A percentile compares a stretch with the other conserved stretches of the same genome.
Evolutionary conservation across 2,797 vertebrate genomes (phyloP).

Genomic region (Netta rufina): DNA sequence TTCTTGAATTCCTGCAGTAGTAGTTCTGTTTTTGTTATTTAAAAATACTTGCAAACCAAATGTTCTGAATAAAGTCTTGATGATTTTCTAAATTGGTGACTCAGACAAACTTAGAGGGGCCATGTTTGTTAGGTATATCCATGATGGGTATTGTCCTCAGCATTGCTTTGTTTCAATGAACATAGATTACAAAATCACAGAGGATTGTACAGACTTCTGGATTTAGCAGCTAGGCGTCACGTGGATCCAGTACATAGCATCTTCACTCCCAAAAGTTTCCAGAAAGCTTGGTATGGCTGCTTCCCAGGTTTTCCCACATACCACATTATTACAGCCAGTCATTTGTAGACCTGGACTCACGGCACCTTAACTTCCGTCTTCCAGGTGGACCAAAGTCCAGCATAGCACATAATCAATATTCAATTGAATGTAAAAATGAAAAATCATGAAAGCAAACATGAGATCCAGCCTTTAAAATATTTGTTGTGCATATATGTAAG

Average conservation of each 20-base stretch:
- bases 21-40: neutral
- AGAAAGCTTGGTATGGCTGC: neutral
- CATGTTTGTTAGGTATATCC: neutral
- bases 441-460: neutral
- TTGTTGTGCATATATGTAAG: neutral
- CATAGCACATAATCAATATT: neutral
- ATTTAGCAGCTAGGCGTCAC: neutral
- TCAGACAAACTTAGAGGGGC: neutral
- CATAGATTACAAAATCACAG: neutral
- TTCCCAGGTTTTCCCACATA: neutral
- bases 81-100: neutral
- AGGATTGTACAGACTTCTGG: neutral
- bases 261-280: neutral
- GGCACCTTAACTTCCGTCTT: neutral
- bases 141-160: neutral
- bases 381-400: neutral
- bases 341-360: neutral
- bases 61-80: neutral
- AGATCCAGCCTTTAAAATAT: neutral
- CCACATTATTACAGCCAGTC: neutral
- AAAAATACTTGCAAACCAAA: neutral
- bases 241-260: neutral
- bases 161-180: neutral
- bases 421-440: neutral
- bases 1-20: neutral